Conservation (phyloP, 2,888 invertebrate species). For the Drosophila quinaria region DNA sequence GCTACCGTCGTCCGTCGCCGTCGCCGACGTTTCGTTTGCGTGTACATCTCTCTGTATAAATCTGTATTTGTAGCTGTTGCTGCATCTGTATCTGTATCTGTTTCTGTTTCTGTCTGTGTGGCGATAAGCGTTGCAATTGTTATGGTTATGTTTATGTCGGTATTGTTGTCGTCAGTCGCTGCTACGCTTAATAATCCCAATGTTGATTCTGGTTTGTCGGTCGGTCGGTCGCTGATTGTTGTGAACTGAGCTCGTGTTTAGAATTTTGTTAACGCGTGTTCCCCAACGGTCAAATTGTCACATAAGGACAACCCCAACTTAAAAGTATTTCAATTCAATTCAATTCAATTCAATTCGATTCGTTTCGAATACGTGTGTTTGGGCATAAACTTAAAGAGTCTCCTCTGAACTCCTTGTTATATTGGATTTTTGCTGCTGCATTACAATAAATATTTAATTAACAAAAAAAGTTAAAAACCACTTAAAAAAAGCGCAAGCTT, state of each 20-base stretch:
- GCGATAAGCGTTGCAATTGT: slow-evolving; percentile 68
- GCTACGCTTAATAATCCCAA: slow-evolving; percentile 66
- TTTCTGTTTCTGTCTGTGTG: slow-evolving; percentile 35
- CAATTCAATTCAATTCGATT: slow-evolving; percentile 23
- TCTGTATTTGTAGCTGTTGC: slow-evolving; percentile 8
- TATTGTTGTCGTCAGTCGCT: slow-evolving; percentile 50
- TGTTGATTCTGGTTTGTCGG: slow-evolving; percentile 65
- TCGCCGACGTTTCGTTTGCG: slow-evolving; percentile 48
- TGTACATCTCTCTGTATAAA: slow-evolving; percentile 33
- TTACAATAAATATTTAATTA: slow-evolving; percentile 10
- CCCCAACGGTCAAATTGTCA: slow-evolving; percentile 56
- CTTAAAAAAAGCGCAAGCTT: slow-evolving; percentile 6
- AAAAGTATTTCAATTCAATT: slow-evolving; percentile 7
- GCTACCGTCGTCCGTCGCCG: slow-evolving; percentile 50
- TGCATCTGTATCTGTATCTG: background rate
- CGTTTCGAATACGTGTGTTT: slow-evolving; percentile 7
- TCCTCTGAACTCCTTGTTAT: background rate
- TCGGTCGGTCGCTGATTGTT: slow-evolving; percentile 53
- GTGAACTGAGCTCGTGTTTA: slow-evolving; percentile 65
- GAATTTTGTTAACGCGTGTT: slow-evolving; percentile 61
- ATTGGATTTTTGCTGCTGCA: slow-evolving; percentile 4
- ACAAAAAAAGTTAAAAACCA: slow-evolving; percentile 4
- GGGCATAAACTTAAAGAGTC: slow-evolving; percentile 8
- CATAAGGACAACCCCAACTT: slow-evolving; percentile 35
- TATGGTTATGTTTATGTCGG: slow-evolving; percentile 67